These are phyloP conservation scores for Camptogramma bilineatum DNA, from an alignment of 2,888 invertebrate genomes.

Conservation along the genomic window DNA sequence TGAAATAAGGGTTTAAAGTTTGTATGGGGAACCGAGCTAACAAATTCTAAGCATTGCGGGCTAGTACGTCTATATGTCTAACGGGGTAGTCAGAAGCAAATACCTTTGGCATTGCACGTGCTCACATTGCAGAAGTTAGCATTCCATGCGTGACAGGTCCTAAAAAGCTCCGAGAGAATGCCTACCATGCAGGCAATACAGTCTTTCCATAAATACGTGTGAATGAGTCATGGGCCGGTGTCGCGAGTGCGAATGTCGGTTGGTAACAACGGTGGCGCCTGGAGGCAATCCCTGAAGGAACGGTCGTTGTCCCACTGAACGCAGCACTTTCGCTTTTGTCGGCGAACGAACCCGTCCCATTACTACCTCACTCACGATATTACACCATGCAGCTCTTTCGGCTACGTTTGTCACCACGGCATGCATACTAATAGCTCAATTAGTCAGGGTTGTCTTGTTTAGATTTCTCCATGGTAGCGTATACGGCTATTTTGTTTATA, in stretches of 20 bases:
- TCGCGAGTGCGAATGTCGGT: conserved; percentile 22
- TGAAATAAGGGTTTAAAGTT: no score
- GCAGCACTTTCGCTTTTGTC: conserved; percentile 83
- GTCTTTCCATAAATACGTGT: no score
- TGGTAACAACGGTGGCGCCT: conserved; percentile 40
- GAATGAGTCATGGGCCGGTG: conserved; percentile 8
- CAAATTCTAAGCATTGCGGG: no score
- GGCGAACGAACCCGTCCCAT: conserved; percentile 84
- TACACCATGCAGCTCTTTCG: conserved; percentile 77
- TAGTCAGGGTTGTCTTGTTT: conserved; percentile 72
- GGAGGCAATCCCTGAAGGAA: conserved; percentile 68
- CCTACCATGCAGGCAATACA: no score
- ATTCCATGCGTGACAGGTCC: no score
- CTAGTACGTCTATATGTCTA: no score
- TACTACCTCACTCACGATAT: conserved; percentile 79
- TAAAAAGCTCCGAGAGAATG: no score
- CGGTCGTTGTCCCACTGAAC: conserved; percentile 85
- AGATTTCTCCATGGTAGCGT: conserved; percentile 71
- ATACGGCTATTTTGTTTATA: conserved; percentile 54
- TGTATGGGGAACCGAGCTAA: no score
- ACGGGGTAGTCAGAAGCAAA: no score
- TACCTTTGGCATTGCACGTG: no score
- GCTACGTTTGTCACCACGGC: conserved; percentile 69
- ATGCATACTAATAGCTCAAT: conserved; percentile 74
- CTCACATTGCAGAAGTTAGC: no score